A percentile compares a stretch with the other conserved stretches of the same genome.
Evolutionary conservation across 2,113 vertebrate genomes (phyloP).

Genomic region (Ia io): DNA sequence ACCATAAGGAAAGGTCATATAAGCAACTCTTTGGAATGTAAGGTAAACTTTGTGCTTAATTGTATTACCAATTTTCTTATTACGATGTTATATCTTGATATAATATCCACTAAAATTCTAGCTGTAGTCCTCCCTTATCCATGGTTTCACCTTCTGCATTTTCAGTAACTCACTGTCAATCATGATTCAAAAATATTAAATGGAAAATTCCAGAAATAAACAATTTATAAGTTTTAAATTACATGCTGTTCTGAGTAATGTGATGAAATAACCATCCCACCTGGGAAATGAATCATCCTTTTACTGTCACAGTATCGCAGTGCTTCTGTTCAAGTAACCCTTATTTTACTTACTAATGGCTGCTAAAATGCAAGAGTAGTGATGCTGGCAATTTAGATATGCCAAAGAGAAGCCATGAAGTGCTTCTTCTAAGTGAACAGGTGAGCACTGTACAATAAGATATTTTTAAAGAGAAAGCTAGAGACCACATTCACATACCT

Average conservation of each 20-base stretch:
- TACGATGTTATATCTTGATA: not conserved
- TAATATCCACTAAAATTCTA: not conserved
- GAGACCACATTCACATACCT: not conserved
- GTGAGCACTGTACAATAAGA: not conserved
- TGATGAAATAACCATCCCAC: not conserved
- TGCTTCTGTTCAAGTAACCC: not conserved
- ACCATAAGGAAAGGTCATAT: not conserved
- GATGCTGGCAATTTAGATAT: not conserved
- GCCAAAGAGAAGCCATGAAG: not conserved
- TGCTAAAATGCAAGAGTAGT: not conserved
- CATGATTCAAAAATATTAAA: not conserved
- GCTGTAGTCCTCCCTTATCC: not conserved
- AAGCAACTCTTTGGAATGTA: not conserved
- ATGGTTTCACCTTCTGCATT: not conserved
- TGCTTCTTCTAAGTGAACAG: not conserved
- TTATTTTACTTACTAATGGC: not conserved
- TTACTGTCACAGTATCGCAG: not conserved
- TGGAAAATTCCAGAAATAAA: not conserved
- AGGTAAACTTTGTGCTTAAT: not conserved
- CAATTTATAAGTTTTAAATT: not conserved
- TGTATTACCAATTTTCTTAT: not conserved
- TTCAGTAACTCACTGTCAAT: not conserved
- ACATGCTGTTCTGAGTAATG: not conserved
- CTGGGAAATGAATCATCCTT: not conserved
- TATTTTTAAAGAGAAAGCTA: not conserved